Evolutionary conservation across 2,888 invertebrate species (phyloP).

Genomic region (Nomada hirtipes): DNA sequence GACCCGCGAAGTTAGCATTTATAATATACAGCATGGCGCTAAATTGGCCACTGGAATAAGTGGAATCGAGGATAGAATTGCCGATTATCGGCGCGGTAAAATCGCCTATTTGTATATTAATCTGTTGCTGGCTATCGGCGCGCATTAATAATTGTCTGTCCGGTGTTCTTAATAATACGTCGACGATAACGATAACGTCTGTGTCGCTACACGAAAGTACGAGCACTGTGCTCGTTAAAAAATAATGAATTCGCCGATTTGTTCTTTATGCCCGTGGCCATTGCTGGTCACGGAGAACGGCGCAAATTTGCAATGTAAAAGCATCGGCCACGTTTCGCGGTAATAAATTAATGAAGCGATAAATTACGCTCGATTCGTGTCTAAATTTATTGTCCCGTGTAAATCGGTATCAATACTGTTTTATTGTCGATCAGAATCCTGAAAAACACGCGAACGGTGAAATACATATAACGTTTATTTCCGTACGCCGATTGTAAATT

Average conservation of each 20-base stretch:
- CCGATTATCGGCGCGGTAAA: slow-evolving; percentile 3
- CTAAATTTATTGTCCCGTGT: slow-evolving; percentile 17
- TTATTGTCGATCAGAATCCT: not conserved
- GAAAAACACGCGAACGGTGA: not conserved
- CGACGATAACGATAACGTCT: slow-evolving; percentile 34
- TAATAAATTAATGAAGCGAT: slow-evolving; percentile 23
- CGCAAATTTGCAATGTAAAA: slow-evolving; percentile 36
- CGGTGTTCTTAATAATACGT: slow-evolving; percentile 28
- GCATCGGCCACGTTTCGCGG: not conserved
- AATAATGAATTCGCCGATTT: slow-evolving; percentile 18
- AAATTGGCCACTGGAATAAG: slow-evolving; percentile 6
- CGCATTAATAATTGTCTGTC: slow-evolving; percentile 17
- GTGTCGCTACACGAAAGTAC: slow-evolving; percentile 18
- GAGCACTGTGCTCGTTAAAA: slow-evolving; percentile 14
- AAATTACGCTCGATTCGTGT: slow-evolving; percentile 11
- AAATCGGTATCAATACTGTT: not conserved
- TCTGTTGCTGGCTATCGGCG: slow-evolving; percentile 6
- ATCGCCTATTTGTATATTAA: not conserved
- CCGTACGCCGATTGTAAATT: not conserved
- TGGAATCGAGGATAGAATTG: slow-evolving; percentile 28
- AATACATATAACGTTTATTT: not conserved
- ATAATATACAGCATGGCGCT: slow-evolving; percentile 2
- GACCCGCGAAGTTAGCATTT: slow-evolving; percentile 9
- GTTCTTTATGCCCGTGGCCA: not conserved
- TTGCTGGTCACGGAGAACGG: not conserved